Conservation (phyloP, 2,113 vertebrate species). For the Onychostruthus taczanowskii region DNA sequence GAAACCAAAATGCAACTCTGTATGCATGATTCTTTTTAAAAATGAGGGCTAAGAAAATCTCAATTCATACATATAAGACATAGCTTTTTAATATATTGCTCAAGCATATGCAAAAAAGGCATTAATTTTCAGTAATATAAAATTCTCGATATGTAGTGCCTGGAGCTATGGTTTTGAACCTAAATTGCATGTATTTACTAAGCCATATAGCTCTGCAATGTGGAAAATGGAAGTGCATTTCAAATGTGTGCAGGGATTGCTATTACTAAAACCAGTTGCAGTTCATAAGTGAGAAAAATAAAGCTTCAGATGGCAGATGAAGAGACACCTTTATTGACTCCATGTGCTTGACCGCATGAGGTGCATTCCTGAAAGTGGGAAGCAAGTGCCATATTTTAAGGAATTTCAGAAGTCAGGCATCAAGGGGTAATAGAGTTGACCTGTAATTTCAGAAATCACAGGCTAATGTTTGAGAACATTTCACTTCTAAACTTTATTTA, state of each 20-base stretch:
- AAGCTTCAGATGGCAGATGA: conserved; percentile 45
- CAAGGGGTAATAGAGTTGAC: conserved; percentile 63
- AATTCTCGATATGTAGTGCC: conserved; percentile 9
- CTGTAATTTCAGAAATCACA: conserved; percentile 63
- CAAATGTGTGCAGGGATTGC: not conserved
- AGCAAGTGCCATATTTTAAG: conserved; percentile 53
- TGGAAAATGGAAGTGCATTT: conserved; percentile 51
- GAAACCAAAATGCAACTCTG: conserved; percentile 15
- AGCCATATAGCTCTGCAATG: conserved; percentile 9
- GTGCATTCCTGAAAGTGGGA: conserved; percentile 27
- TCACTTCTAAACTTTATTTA: conserved; percentile 64
- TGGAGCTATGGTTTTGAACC: conserved; percentile 50
- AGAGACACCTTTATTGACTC: conserved; percentile 50
- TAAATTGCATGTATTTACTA: conserved; percentile 62
- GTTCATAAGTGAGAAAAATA: conserved; percentile 51
- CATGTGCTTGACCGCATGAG: conserved; percentile 34
- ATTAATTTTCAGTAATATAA: conserved; percentile 59
- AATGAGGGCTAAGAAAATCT: conserved; percentile 51
- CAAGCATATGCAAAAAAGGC: conserved; percentile 54
- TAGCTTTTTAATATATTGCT: conserved; percentile 57
- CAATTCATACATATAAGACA: conserved; percentile 20
- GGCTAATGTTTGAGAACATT: conserved; percentile 44
- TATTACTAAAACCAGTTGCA: conserved; percentile 38
- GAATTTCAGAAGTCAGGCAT: conserved; percentile 62
- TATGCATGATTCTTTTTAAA: conserved; percentile 36